A percentile compares a stretch with the other conserved stretches of the same genome.
Conservation (phyloP, 2,888 invertebrate species). For the Papilio elwesi region DNA sequence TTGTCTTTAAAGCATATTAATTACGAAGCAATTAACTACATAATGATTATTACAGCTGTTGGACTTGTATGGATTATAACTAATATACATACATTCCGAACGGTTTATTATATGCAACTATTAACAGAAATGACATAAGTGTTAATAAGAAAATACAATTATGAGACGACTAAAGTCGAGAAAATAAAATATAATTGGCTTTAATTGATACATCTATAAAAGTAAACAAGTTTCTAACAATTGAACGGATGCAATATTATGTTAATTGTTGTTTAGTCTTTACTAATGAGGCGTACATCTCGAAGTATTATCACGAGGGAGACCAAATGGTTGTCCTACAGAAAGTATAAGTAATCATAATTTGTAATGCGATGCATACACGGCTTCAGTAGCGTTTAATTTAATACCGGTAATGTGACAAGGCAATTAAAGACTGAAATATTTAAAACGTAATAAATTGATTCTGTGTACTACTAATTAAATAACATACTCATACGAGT, state of each 20-base stretch:
- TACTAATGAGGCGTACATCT: neutral
- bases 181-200: conserved; percentile 26
- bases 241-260: neutral
- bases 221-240: neutral
- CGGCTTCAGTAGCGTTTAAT: conserved; percentile 14
- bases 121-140: conserved; percentile 18
- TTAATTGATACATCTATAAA: conserved; percentile 18
- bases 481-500: neutral
- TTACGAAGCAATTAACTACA: conserved; percentile 1
- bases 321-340: conserved; percentile 1
- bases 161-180: neutral
- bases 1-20: conserved; percentile 10
- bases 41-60: neutral
- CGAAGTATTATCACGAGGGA: neutral
- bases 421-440: neutral
- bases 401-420: neutral
- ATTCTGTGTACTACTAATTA: conserved; percentile 4
- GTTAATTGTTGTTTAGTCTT: too few relatives aligned
- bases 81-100: neutral
- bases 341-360: conserved; percentile 4
- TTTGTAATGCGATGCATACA: neutral
- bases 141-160: conserved; percentile 22
- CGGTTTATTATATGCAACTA: conserved; percentile 7
- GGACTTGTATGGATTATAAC: neutral
- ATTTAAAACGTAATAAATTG: neutral